Evolutionary conservation across 2,797 vertebrate species (phyloP).

Genomic region (Pseudomugil gertrudae): DNA sequence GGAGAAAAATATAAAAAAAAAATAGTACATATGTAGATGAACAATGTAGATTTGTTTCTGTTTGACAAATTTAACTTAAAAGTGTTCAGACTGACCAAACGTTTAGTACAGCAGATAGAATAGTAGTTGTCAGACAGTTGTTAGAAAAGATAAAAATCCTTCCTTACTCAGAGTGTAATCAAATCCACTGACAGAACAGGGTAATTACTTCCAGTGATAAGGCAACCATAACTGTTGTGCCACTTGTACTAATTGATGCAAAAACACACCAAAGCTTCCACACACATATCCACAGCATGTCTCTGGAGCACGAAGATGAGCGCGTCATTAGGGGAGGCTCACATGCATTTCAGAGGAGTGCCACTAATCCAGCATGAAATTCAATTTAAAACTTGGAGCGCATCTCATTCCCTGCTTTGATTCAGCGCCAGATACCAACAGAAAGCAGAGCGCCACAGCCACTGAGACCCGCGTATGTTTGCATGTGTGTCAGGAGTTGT

Average conservation of each 20-base stretch:
- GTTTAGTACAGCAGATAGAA: background rate
- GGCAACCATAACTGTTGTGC: conserved; percentile 57
- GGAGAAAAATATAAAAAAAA: background rate
- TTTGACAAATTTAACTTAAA: conserved; percentile 10
- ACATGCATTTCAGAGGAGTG: conserved; percentile 79
- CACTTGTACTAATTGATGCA: conserved; percentile 61
- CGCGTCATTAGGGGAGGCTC: conserved; percentile 77
- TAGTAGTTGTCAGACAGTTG: conserved; percentile 9
- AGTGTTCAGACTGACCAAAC: background rate
- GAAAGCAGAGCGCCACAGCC: conserved; percentile 41
- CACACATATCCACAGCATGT: conserved; percentile 35
- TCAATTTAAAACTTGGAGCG: conserved; percentile 82
- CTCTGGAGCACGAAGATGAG: conserved; percentile 74
- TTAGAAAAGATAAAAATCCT: conserved; percentile 8
- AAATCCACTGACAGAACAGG: conserved; percentile 38
- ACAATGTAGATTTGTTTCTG: conserved; percentile 5
- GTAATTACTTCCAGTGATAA: conserved; percentile 54
- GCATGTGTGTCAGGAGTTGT: conserved; percentile 31
- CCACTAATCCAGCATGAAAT: conserved; percentile 82
- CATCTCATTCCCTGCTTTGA: conserved; percentile 71
- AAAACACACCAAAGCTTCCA: conserved; percentile 49
- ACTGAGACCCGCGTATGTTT: conserved; percentile 23
- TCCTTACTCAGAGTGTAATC: conserved; percentile 37
- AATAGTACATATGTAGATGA: background rate
- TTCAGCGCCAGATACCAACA: conserved; percentile 74